Percentiles rank a stretch among this genome's conserved stretches.
phyloP scores from a whole-genome alignment of 2,888 invertebrate species.

The Baccha elongata region DNA sequence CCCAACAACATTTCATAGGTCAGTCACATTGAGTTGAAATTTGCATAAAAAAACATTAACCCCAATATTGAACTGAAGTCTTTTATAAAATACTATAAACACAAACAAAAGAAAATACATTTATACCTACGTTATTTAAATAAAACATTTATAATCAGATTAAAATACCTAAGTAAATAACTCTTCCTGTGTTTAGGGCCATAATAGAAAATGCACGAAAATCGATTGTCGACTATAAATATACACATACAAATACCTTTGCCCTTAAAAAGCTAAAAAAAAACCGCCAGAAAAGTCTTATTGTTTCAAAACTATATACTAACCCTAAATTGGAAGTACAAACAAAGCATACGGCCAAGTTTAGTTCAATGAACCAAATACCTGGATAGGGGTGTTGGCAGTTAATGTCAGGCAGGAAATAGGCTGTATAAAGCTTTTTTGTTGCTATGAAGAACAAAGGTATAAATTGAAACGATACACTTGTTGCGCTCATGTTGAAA shows the following conservation, averaged over 20 bases:
- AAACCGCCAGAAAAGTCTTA: constrained; percentile 3
- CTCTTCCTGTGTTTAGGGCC: constrained; percentile 6
- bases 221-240: constrained; percentile 51
- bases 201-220: constrained; percentile 17
- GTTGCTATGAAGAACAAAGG: constrained; percentile 51
- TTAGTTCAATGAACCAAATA: constrained; percentile 63
- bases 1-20: constrained; percentile 18
- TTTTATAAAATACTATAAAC: background rate
- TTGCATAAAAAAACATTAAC: constrained; percentile 43
- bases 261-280: constrained; percentile 2
- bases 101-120: background rate
- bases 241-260: constrained; percentile 9
- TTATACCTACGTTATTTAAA: background rate
- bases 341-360: constrained; percentile 27
- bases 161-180: constrained; percentile 45
- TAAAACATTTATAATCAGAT: constrained; percentile 31
- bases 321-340: background rate
- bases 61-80: background rate
- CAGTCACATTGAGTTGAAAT: constrained; percentile 38
- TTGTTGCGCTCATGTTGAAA: constrained; percentile 35
- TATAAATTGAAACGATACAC: constrained; percentile 14
- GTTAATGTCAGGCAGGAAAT: constrained; percentile 56
- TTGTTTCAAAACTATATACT: background rate
- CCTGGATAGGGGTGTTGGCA: constrained; percentile 54
- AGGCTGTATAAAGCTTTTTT: constrained; percentile 35